phyloP scores from a whole-genome alignment of 2,888 invertebrate genomes.

The Eristalis arbustorum region DNA sequence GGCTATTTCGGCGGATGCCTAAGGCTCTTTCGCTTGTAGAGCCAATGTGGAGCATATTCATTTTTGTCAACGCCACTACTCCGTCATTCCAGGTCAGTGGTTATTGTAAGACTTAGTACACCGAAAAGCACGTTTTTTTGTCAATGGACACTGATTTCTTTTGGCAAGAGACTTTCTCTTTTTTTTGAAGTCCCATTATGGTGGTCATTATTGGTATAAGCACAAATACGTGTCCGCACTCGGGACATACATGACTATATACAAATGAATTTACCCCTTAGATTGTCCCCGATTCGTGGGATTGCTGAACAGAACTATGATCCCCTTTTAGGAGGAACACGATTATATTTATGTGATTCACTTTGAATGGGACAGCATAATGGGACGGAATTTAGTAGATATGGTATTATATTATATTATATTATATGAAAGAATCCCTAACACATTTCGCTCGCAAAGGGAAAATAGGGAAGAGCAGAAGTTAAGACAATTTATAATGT shows the following conservation, averaged over 20 bases:
- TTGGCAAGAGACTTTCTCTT: constrained; percentile 19
- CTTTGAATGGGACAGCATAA: not conserved
- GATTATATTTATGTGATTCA: not conserved
- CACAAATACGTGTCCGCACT: constrained; percentile 24
- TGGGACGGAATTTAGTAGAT: not conserved
- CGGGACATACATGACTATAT: not conserved
- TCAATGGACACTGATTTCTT: constrained; percentile 5
- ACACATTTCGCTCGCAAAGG: not conserved
- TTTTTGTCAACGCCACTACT: constrained; percentile 22
- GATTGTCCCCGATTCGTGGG: not conserved
- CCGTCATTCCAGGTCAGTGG: not conserved
- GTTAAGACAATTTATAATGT: not conserved
- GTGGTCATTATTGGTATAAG: constrained; percentile 31
- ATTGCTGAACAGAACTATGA: not conserved
- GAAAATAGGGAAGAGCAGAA: not conserved
- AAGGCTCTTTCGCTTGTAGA: constrained; percentile 17
- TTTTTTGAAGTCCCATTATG: constrained; percentile 24
- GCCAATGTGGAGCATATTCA: constrained; percentile 38
- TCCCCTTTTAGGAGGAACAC: not conserved
- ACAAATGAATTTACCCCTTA: constrained; percentile 18
- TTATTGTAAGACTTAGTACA: constrained; percentile 5
- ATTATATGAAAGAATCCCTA: not conserved
- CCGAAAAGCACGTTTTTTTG: constrained; percentile 31
- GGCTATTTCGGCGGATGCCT: constrained; percentile 44
- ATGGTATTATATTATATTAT: too few species aligned